Percentiles rank a stretch among this genome's conserved stretches.
These are phyloP conservation scores for Tachina fera DNA, from an alignment of 2,888 invertebrate genomes.

Conservation along the genomic window DNA sequence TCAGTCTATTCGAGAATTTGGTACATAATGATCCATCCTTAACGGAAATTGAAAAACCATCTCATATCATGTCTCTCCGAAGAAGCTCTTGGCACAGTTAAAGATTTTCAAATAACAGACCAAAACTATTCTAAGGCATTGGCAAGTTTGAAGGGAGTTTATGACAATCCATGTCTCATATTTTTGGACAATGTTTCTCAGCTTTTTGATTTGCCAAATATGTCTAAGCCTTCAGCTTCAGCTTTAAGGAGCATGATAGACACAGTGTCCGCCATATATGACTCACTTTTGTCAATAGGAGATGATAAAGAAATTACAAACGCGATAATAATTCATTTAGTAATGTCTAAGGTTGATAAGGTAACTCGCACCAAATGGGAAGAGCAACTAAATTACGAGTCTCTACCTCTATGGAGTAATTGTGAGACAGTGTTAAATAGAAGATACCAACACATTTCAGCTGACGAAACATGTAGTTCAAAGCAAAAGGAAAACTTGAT, in stretches of 20 bases:
- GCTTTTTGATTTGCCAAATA: neutral
- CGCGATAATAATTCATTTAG: constrained; percentile 15
- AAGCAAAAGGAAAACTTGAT: neutral
- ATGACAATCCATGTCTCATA: too few relatives aligned
- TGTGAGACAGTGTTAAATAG: constrained; percentile 17
- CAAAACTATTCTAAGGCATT: too few relatives aligned
- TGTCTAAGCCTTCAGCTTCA: neutral
- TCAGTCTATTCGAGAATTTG: too few relatives aligned
- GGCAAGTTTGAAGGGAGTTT: too few relatives aligned
- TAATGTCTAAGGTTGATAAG: constrained; percentile 3
- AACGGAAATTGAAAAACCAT: neutral
- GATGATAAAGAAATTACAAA: constrained; percentile 27
- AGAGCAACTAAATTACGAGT: constrained; percentile 5
- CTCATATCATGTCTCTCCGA: neutral
- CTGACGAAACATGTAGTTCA: constrained; percentile 10
- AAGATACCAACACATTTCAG: constrained; percentile 19
- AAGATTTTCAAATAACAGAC: too few relatives aligned
- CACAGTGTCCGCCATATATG: neutral
- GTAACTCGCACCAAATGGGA: constrained; percentile 2
- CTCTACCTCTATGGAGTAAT: neutral
- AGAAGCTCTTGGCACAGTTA: neutral
- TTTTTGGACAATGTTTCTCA: too few relatives aligned
- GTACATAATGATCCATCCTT: neutral
- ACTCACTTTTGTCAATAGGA: neutral
- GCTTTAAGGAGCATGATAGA: neutral